Conservation (phyloP, 2,797 vertebrate species). For the Taeniopygia guttata region DNA sequence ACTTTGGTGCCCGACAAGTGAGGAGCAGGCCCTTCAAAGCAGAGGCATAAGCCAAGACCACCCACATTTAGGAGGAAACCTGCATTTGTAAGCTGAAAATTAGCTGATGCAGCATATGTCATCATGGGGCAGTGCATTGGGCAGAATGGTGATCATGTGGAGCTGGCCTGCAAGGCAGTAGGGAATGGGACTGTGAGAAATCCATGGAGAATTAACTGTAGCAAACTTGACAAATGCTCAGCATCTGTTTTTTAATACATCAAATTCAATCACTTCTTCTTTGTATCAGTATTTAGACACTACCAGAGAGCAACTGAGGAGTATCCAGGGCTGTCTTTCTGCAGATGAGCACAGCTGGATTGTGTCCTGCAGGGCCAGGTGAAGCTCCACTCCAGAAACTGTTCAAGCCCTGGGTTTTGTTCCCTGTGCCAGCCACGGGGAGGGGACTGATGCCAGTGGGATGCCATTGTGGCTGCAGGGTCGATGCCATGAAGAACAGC, state of each 20-base stretch:
- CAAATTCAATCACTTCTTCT: background rate
- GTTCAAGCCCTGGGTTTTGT: background rate
- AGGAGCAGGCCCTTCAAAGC: background rate
- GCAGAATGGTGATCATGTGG: background rate
- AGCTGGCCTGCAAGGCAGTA: background rate
- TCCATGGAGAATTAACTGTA: background rate
- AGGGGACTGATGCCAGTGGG: background rate
- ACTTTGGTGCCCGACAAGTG: background rate
- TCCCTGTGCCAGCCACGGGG: background rate
- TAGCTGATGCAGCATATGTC: background rate
- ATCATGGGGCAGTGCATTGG: background rate
- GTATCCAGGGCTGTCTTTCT: background rate
- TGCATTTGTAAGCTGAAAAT: background rate
- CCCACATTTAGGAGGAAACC: background rate
- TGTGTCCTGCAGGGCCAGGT: background rate
- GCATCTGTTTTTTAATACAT: background rate
- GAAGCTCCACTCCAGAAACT: background rate
- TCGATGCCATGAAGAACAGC: background rate
- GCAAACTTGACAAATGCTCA: background rate
- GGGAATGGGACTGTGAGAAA: background rate
- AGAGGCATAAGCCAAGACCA: slow-evolving; percentile 12
- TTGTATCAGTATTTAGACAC: background rate
- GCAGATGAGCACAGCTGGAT: background rate
- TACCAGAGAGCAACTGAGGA: background rate
- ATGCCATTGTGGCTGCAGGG: background rate